These are phyloP conservation scores for Periophthalmodon schlosseri DNA, from an alignment of 2,113 vertebrate species.

Conservation along the genomic window DNA sequence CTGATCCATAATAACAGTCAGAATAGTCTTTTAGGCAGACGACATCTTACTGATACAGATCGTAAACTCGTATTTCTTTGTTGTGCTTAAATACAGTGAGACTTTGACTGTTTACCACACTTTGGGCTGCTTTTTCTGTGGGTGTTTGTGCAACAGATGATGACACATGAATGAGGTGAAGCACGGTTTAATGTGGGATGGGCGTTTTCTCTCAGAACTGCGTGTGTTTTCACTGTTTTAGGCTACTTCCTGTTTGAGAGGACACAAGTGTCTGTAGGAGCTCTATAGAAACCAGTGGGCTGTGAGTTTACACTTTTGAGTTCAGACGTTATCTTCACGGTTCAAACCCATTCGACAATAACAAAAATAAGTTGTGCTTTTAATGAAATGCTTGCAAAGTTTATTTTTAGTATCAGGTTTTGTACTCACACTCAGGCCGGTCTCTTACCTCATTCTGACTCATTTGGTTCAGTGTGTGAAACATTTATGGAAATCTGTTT, in stretches of 20 bases:
- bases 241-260: slow-evolving; percentile 59
- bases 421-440: not conserved
- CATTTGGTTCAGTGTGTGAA: not conserved
- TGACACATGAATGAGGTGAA: slow-evolving; percentile 12
- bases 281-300: slow-evolving; percentile 4
- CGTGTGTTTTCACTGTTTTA: slow-evolving; percentile 16
- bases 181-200: slow-evolving; percentile 1
- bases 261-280: slow-evolving; percentile 3
- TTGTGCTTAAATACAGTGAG: not conserved
- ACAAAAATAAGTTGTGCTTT: not conserved
- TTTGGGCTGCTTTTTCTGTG: not conserved
- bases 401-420: not conserved
- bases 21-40: too few relatives aligned
- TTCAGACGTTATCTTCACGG: not conserved
- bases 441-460: not conserved
- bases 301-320: not conserved
- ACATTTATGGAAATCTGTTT: not conserved
- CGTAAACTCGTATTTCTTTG: not conserved
- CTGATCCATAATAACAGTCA: too few relatives aligned
- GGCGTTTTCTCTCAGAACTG: not conserved
- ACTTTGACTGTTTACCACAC: not conserved
- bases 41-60: too few relatives aligned
- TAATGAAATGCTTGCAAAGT: not conserved
- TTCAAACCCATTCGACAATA: not conserved
- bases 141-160: slow-evolving; percentile 5